A percentile compares a stretch with the other conserved stretches of the same genome.
These are phyloP conservation scores for Brassicogethes aeneus DNA, from an alignment of 2,888 invertebrate species.

Conservation along the genomic window DNA sequence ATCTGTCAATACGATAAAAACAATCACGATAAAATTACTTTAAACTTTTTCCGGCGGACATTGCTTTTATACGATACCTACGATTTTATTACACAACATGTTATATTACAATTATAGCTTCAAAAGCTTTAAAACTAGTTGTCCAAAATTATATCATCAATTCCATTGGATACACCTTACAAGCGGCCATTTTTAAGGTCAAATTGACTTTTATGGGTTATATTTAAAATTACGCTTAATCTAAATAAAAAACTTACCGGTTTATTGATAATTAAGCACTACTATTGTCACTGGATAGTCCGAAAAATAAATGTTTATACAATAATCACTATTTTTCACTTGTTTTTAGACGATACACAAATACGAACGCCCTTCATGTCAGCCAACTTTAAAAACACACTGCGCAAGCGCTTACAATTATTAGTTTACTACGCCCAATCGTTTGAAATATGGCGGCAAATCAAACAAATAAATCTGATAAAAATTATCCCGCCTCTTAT, in stretches of 20 bases:
- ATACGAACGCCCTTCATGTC: slow-evolving; percentile 34
- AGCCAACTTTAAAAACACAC: slow-evolving; percentile 19
- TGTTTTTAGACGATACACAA: slow-evolving; percentile 24
- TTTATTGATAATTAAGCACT: slow-evolving; percentile 9
- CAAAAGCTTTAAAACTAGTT: too few relatives aligned
- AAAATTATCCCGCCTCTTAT: too few relatives aligned
- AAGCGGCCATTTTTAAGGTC: slow-evolving; percentile 23
- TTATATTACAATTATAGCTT: too few relatives aligned
- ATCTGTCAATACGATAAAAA: slow-evolving; percentile 9
- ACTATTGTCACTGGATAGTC: slow-evolving; percentile 11
- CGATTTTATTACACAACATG: too few relatives aligned
- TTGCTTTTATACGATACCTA: too few relatives aligned
- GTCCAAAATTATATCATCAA: background rate
- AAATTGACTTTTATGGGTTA: slow-evolving; percentile 5
- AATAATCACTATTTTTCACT: slow-evolving; percentile 19
- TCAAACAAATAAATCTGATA: background rate
- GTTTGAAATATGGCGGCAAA: slow-evolving; percentile 7
- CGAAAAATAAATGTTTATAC: slow-evolving; percentile 15
- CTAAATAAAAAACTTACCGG: slow-evolving; percentile 12
- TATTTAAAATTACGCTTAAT: slow-evolving; percentile 6
- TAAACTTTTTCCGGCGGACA: too few relatives aligned
- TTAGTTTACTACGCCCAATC: slow-evolving; percentile 9
- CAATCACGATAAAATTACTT: background rate
- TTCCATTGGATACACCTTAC: slow-evolving; percentile 2
- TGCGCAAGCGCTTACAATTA: slow-evolving; percentile 17